Evolutionary conservation across 2,888 invertebrate species (phyloP).

Genomic region (Cheilosia urbana): DNA sequence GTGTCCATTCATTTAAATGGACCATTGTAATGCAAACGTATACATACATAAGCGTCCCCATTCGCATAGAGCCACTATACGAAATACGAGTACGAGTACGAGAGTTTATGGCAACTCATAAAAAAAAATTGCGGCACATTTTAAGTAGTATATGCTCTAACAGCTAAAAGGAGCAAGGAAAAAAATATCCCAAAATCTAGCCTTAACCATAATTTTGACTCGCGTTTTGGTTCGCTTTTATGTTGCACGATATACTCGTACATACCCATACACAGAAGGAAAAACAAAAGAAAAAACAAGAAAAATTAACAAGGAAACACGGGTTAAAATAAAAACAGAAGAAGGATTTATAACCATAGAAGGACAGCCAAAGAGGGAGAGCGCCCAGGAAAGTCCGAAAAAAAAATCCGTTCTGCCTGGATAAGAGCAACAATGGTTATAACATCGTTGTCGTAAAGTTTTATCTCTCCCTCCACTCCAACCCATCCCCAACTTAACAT

Average conservation of each 20-base stretch:
- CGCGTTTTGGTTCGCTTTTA: conserved; percentile 25
- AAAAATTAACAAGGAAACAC: not conserved
- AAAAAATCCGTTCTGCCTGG: conserved; percentile 60
- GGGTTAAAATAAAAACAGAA: conserved; percentile 44
- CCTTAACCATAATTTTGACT: conserved; percentile 39
- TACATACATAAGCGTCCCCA: not conserved
- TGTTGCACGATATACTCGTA: conserved; percentile 3
- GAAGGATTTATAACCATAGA: conserved; percentile 35
- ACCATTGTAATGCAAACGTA: conserved; percentile 18
- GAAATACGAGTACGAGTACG: not conserved
- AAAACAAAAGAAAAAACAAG: not conserved
- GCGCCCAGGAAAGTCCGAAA: not conserved
- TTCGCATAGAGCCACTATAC: not conserved
- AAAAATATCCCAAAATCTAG: conserved; percentile 12
- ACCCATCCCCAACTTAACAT: not conserved
- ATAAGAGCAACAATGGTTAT: conserved; percentile 50
- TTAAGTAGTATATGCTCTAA: conserved; percentile 20
- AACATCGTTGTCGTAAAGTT: conserved; percentile 60
- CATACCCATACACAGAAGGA: not conserved
- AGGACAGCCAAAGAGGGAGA: not conserved
- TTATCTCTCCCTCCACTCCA: conserved; percentile 19
- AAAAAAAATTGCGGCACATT: conserved; percentile 16
- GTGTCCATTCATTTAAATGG: conserved; percentile 36
- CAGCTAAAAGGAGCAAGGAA: not conserved
- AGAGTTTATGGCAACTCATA: conserved; percentile 35